phyloP scores from a whole-genome alignment of 1,140 invertebrate species.

The Leucophenga varia region DNA sequence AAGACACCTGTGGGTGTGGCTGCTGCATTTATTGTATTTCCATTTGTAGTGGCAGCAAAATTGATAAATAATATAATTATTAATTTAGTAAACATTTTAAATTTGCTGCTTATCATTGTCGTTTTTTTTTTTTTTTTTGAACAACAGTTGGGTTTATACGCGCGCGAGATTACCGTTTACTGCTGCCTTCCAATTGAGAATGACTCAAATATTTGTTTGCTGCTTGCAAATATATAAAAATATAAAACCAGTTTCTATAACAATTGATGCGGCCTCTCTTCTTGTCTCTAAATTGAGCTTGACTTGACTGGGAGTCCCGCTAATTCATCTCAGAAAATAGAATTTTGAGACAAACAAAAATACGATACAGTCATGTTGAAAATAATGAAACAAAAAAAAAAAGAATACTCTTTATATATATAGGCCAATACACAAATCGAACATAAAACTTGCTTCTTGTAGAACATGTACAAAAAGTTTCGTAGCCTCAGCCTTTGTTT shows the following conservation, averaged over 20 bases:
- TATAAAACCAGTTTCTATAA: too few relatives aligned
- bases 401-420: too few relatives aligned
- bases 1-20: slow-evolving; percentile 42
- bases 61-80: too few relatives aligned
- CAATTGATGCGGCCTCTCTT: too few relatives aligned
- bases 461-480: too few relatives aligned
- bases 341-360: too few relatives aligned
- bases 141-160: slow-evolving; percentile 1
- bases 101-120: slow-evolving; percentile 24
- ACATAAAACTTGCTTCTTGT: too few relatives aligned
- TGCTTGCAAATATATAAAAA: slow-evolving; percentile 34
- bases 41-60: slow-evolving; percentile 14
- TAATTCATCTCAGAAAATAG: too few relatives aligned
- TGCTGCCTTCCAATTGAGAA: slow-evolving; percentile 35
- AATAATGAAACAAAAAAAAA: too few relatives aligned
- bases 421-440: too few relatives aligned
- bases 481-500: too few relatives aligned
- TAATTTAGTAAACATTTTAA: not conserved
- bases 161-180: slow-evolving; percentile 33
- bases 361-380: too few relatives aligned
- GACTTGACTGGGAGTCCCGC: slow-evolving; percentile 29
- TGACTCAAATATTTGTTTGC: slow-evolving; percentile 28
- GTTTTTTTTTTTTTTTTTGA: slow-evolving; percentile 19
- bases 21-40: slow-evolving; percentile 25
- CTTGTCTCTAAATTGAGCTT: slow-evolving; percentile 11